Evolutionary conservation across 2,113 vertebrate genomes (phyloP).

Genomic region (Nycticebus coucang): DNA sequence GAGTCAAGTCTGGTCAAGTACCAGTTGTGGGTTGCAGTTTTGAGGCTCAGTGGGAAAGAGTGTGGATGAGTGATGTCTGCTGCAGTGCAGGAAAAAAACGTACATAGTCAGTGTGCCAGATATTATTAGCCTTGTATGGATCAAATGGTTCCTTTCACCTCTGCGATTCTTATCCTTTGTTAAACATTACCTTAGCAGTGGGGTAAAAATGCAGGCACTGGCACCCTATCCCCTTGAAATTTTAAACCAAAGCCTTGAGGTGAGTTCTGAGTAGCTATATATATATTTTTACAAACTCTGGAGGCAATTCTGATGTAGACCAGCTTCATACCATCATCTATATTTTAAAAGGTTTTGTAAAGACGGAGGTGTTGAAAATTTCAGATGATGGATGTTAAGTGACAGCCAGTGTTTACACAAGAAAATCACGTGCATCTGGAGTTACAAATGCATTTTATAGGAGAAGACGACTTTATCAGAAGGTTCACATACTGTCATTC

Average conservation of each 20-base stretch:
- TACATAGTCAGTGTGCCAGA: too few species aligned
- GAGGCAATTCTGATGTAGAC: neutral
- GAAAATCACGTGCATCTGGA: neutral
- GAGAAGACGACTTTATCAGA: neutral
- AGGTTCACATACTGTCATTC: neutral
- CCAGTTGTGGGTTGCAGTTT: neutral
- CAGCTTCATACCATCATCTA: neutral
- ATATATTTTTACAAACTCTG: neutral
- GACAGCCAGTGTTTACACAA: neutral
- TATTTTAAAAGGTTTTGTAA: neutral
- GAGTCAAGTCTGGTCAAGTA: neutral
- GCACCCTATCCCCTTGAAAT: neutral
- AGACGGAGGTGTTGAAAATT: neutral
- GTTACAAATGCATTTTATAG: neutral
- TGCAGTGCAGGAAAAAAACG: neutral
- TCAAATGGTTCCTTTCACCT: neutral
- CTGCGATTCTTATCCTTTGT: neutral
- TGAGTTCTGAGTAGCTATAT: neutral
- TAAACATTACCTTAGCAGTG: neutral
- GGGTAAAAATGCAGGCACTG: neutral
- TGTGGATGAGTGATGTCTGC: neutral
- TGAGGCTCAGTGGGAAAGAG: neutral
- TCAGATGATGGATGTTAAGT: neutral
- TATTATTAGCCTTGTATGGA: neutral
- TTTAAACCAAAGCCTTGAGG: neutral